A percentile compares a stretch with the other conserved stretches of the same genome.
Conservation (phyloP, 2,888 invertebrate genomes). For the Hybos culiciformis region DNA sequence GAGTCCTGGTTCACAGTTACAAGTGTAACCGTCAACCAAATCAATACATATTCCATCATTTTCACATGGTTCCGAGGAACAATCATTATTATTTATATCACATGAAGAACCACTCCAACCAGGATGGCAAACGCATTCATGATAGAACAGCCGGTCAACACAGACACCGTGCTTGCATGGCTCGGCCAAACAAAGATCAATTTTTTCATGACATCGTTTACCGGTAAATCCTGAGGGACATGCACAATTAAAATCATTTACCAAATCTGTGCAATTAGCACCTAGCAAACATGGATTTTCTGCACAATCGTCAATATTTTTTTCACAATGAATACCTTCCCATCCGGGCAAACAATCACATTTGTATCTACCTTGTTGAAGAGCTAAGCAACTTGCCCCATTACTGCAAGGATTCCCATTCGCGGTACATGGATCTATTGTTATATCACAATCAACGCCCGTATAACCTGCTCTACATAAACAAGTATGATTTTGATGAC, state of each 20-base stretch:
- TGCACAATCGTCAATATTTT: constrained; percentile 85
- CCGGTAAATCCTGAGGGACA: constrained; percentile 94
- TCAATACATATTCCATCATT: constrained; percentile 90
- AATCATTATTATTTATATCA: constrained; percentile 85
- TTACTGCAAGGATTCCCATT: constrained; percentile 85
- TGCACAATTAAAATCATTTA: constrained; percentile 84
- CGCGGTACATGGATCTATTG: constrained; percentile 80
- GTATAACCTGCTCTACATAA: constrained; percentile 90
- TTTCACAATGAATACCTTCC: constrained; percentile 91
- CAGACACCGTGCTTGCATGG: constrained; percentile 92
- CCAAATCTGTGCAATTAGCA: constrained; percentile 84
- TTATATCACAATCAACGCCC: constrained; percentile 80
- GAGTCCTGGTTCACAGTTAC: constrained; percentile 86
- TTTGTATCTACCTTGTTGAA: constrained; percentile 83
- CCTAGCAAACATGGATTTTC: constrained; percentile 83
- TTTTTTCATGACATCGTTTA: constrained; percentile 89
- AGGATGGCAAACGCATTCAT: constrained; percentile 80
- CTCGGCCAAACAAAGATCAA: constrained; percentile 76
- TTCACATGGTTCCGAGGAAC: constrained; percentile 73
- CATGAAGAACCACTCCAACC: constrained; percentile 84
- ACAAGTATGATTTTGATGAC: constrained; percentile 78
- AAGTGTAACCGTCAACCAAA: constrained; percentile 66
- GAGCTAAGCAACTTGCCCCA: constrained; percentile 75
- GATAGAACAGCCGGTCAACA: constrained; percentile 72
- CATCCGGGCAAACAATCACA: constrained; percentile 95